These are phyloP conservation scores for Autographa pulchrina DNA, from an alignment of 2,888 invertebrate species.

Conservation along the genomic window DNA sequence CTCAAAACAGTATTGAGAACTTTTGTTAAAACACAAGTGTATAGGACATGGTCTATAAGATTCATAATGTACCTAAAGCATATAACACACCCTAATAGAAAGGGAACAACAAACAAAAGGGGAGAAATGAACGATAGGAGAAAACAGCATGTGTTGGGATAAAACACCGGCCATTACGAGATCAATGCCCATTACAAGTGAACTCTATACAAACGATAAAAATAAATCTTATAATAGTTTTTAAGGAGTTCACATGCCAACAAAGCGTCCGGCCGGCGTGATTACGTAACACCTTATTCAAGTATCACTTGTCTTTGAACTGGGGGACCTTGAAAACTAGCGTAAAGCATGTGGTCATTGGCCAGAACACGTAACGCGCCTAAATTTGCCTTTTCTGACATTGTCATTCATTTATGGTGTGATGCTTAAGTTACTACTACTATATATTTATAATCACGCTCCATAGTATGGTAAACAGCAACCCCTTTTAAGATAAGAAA, in stretches of 20 bases:
- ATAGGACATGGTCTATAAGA: neutral
- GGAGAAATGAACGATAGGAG: neutral
- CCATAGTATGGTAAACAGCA: too few species aligned
- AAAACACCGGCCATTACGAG: neutral
- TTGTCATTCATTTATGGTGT: conserved; percentile 9
- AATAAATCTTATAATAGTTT: conserved; percentile 27
- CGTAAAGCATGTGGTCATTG: conserved; percentile 13
- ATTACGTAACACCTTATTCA: conserved; percentile 52
- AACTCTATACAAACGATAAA: conserved; percentile 2
- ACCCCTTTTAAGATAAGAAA: too few species aligned
- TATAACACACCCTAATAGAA: neutral
- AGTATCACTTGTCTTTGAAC: conserved; percentile 30
- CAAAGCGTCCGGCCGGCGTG: conserved; percentile 17
- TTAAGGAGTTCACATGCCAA: conserved; percentile 30
- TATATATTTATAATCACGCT: too few species aligned
- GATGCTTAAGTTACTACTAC: neutral
- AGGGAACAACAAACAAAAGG: neutral
- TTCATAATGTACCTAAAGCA: neutral
- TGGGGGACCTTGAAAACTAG: conserved; percentile 39
- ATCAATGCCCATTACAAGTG: conserved; percentile 1
- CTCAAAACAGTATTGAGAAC: neutral
- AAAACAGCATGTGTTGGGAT: neutral
- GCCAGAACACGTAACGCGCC: conserved; percentile 32
- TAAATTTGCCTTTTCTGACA: conserved; percentile 18
- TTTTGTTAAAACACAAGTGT: neutral